phyloP scores from a whole-genome alignment of 2,797 vertebrate species.

The Sebastes iracundus region DNA sequence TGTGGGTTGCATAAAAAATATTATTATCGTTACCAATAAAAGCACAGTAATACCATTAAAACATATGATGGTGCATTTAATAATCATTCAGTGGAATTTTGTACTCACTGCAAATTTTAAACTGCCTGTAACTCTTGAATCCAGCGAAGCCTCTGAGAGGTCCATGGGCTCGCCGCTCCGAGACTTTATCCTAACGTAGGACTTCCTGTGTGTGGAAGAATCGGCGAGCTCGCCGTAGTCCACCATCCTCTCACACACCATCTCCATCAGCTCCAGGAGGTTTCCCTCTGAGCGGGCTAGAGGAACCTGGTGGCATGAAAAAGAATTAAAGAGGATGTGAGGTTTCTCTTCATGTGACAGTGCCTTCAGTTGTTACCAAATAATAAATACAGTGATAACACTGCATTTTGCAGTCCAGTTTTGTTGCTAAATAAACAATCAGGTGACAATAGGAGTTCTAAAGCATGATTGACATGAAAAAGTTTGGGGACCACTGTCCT shows the following conservation, averaged over 20 bases:
- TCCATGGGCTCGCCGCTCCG: constrained; percentile 87
- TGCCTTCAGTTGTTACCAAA: neutral
- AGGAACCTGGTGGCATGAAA: constrained; percentile 83
- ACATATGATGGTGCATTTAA: neutral
- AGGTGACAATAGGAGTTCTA: neutral
- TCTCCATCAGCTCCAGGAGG: constrained; percentile 93
- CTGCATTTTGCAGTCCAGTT: neutral
- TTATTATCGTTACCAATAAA: neutral
- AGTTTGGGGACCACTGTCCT: neutral
- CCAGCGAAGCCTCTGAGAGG: constrained; percentile 86
- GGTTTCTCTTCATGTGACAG: neutral
- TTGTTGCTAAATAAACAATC: neutral
- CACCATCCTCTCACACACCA: constrained; percentile 92
- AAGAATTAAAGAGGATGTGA: neutral
- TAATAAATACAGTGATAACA: neutral
- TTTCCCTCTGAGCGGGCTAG: constrained; percentile 93
- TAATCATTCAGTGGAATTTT: neutral
- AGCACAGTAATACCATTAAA: neutral
- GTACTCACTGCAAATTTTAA: constrained; percentile 91
- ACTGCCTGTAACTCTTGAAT: constrained; percentile 87
- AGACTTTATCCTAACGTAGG: constrained; percentile 86
- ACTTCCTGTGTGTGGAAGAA: constrained; percentile 86
- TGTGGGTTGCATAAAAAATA: neutral
- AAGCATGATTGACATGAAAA: neutral
- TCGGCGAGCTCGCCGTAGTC: constrained; percentile 91